A percentile compares a stretch with the other conserved stretches of the same genome.
These are phyloP conservation scores for Mustela nigripes DNA, from an alignment of 2,113 vertebrate species.

Conservation along the genomic window DNA sequence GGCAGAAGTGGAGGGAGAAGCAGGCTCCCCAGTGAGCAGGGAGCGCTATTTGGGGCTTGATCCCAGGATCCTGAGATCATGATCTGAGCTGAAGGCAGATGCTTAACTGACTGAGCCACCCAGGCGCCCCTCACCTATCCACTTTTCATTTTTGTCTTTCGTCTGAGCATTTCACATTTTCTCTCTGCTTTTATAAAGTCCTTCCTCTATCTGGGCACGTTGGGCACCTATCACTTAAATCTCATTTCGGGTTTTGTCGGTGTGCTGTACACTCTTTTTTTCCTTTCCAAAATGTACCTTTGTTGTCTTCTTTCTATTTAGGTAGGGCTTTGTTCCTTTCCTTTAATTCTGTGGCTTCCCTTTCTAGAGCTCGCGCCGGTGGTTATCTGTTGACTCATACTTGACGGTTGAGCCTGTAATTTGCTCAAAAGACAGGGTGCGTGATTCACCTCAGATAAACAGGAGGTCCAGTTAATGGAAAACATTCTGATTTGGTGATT, in stretches of 20 bases:
- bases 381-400: slow-evolving; percentile 61
- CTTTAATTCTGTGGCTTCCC: slow-evolving; percentile 26
- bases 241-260: neutral
- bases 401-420: slow-evolving; percentile 56
- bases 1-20: neutral
- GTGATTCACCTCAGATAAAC: slow-evolving; percentile 34
- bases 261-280: neutral
- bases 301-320: neutral
- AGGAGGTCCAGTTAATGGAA: slow-evolving; percentile 48
- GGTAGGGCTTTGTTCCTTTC: neutral
- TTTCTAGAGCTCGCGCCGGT: neutral
- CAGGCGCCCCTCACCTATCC: neutral
- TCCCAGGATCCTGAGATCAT: neutral
- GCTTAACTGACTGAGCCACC: neutral
- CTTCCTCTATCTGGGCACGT: neutral
- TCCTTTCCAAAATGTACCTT: neutral
- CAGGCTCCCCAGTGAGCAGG: neutral
- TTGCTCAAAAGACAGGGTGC: neutral
- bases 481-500: slow-evolving; percentile 56
- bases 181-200: neutral
- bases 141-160: neutral
- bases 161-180: neutral
- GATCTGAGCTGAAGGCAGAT: neutral
- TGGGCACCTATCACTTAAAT: neutral
- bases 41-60: neutral